These are phyloP conservation scores for Antigone vipio DNA, from an alignment of 2,113 vertebrate genomes.

Conservation along the genomic window DNA sequence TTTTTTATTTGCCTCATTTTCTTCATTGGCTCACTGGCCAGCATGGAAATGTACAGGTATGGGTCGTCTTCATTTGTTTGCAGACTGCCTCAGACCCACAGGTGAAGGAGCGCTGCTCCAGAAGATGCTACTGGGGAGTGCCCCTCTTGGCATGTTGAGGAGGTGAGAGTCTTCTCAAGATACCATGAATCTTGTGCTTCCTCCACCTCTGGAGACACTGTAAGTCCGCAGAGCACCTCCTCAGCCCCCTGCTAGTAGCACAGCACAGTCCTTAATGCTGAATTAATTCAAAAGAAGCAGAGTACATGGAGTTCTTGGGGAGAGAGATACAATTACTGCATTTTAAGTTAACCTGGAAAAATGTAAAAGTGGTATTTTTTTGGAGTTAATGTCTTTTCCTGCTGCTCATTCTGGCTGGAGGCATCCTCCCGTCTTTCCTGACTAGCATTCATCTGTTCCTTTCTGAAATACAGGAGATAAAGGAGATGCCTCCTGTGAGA, in stretches of 20 bases:
- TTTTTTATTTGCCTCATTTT: not conserved
- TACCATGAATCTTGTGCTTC: not conserved
- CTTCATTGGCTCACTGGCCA: not conserved
- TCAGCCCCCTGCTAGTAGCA: not conserved
- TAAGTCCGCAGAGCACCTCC: not conserved
- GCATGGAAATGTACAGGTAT: not conserved
- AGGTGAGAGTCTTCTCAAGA: not conserved
- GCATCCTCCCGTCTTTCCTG: not conserved
- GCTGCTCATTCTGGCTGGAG: conserved; percentile 13
- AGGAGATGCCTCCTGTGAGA: conserved; percentile 2
- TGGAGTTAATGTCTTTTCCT: conserved; percentile 26
- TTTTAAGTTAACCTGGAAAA: conserved; percentile 11
- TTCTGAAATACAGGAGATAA: not conserved
- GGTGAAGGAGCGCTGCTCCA: not conserved
- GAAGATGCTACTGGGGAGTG: not conserved
- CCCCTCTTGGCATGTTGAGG: not conserved
- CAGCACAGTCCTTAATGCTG: not conserved
- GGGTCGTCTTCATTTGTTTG: not conserved
- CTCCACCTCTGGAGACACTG: not conserved
- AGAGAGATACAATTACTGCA: not conserved
- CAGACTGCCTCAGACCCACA: not conserved
- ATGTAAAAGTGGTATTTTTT: not conserved
- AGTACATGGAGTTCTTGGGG: not conserved
- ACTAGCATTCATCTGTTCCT: not conserved
- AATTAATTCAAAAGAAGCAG: not conserved